Conservation (phyloP, 2,888 invertebrate genomes). For the Bombyx huttoni region DNA sequence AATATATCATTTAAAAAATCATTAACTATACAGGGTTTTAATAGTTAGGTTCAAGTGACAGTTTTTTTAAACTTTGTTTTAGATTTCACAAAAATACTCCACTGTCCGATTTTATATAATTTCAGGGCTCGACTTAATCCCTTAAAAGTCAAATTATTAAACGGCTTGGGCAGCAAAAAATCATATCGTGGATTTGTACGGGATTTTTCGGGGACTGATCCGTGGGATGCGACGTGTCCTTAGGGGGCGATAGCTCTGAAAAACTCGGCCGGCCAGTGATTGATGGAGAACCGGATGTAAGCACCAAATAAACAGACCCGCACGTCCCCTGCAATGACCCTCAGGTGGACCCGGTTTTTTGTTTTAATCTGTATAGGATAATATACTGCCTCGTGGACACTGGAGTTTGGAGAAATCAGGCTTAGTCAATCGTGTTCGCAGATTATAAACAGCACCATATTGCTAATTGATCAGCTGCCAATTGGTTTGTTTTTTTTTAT, state of each 20-base stretch:
- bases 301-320: constrained; percentile 52
- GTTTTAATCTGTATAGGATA: constrained; percentile 25
- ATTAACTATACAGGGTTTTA: too few species aligned
- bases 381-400: constrained; percentile 7
- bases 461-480: too few species aligned
- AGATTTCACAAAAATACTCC: too few species aligned
- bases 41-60: too few species aligned
- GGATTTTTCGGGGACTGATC: constrained; percentile 28
- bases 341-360: constrained; percentile 44
- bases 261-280: constrained; percentile 53
- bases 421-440: too few species aligned
- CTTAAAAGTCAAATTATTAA: too few species aligned
- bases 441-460: too few species aligned
- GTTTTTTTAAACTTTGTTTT: too few species aligned
- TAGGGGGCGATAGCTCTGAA: constrained; percentile 48
- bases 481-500: too few species aligned
- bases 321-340: constrained; percentile 39
- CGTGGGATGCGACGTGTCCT: constrained; percentile 34
- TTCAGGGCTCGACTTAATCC: too few species aligned
- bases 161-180: too few species aligned
- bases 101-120: too few species aligned
- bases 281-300: constrained; percentile 52
- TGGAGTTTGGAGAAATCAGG: not conserved
- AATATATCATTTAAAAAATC: not conserved
- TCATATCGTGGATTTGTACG: constrained; percentile 17